Evolutionary conservation across 2,113 vertebrate species (phyloP), one percentile per base, ranked within the genome.

Genomic region (Spea multiplicata): DNA sequence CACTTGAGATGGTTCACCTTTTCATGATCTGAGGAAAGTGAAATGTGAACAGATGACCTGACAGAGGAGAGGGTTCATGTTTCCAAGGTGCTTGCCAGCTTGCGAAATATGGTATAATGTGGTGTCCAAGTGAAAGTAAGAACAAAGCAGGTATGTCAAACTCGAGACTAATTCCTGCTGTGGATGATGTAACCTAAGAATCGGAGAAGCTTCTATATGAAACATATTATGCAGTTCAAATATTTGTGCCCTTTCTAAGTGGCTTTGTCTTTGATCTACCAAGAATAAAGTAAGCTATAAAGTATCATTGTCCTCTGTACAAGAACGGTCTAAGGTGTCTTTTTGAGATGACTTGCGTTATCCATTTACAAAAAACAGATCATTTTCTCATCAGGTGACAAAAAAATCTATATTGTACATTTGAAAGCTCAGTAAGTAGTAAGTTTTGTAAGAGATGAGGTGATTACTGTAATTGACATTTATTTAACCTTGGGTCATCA

Each of bases 101-200:
- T 80, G 45, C 52, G 52, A 67, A 73, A 73, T 67, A 66, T 59
- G 50, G 62, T 80, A 73, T 80, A 73, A 59, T 80, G 50, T 61
- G 17, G 49, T 73, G 45, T 73, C 64, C 67, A n/a, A 53, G 62
- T 72, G 55, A 73, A 44, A 67, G n/a, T 52, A 47, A 80, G 71
- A 80, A 80, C 77, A 73, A 80, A 80, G 77, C 71, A 57, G 64
- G 50, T 67, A 80, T 73, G 69, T 73, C 5, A 44, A 72, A 79
- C 61, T 49, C 14, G 71, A 80, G 77, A 66, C 77, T 55, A 49
- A 67, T 59, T 57, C 71, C 70, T 17, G 50, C 70, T 66, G 70
- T 66, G 76, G 17, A 66, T 57, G 44, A 53, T 72, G 57, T 72
- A 78, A 78, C 53, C 69, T 44, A 72, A 78, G 76, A 73, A 66